Percentiles rank a stretch among this genome's conserved stretches.
These are phyloP conservation scores for Camarhynchus parvulus DNA, from an alignment of 2,113 vertebrate genomes.

Conservation along the genomic window DNA sequence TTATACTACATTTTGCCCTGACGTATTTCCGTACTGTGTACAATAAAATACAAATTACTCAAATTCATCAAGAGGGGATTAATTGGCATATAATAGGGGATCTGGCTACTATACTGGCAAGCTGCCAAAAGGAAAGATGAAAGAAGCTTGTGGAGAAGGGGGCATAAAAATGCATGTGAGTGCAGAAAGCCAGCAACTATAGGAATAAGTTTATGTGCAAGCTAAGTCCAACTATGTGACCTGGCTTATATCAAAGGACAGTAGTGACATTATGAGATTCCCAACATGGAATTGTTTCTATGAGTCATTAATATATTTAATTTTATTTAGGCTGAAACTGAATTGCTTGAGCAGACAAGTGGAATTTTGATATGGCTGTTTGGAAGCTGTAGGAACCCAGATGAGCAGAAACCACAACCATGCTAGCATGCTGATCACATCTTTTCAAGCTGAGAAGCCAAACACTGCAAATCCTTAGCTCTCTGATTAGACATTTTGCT, in stretches of 20 bases:
- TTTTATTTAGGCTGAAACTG: neutral
- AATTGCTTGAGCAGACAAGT: neutral
- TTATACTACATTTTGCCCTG: conserved; percentile 31
- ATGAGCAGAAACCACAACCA: neutral
- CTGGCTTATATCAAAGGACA: neutral
- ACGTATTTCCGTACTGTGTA: conserved; percentile 42
- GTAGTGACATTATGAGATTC: neutral
- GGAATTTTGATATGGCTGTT: neutral
- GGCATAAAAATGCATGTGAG: neutral
- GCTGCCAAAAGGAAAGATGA: conserved; percentile 35
- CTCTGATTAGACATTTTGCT: neutral
- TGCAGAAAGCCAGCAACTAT: neutral
- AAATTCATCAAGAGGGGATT: conserved; percentile 66
- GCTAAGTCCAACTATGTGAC: neutral
- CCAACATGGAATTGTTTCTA: neutral
- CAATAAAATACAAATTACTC: conserved; percentile 57
- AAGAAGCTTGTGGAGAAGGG: conserved; percentile 3
- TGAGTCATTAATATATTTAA: neutral
- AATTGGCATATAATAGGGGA: conserved; percentile 57
- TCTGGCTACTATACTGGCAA: conserved; percentile 51
- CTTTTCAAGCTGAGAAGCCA: neutral
- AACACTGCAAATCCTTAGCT: neutral
- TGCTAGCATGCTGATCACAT: neutral
- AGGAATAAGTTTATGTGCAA: conserved; percentile 3
- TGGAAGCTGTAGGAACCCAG: neutral